These are phyloP conservation scores for Oikopleura albicans DNA, from an alignment of 23 tunicate species.

Conservation along the genomic window DNA sequence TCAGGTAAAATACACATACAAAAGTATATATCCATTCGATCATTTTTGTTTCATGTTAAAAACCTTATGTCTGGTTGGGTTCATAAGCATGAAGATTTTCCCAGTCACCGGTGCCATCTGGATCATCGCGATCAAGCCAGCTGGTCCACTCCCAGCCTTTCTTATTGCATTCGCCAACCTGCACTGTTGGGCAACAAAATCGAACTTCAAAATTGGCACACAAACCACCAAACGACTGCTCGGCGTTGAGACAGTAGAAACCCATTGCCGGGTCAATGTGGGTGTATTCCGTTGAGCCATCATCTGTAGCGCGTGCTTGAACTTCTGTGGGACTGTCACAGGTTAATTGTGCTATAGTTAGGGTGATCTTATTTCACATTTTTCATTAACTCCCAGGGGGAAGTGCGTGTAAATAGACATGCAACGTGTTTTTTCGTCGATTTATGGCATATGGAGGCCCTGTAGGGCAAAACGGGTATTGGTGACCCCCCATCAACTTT, in stretches of 20 bases:
- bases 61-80: too few species aligned
- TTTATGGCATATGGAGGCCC: too few species aligned
- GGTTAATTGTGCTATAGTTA: too few species aligned
- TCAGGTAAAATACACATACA: too few species aligned
- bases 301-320: conserved; percentile 4
- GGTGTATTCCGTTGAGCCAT: conserved; percentile 5
- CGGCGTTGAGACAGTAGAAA: conserved; percentile 14
- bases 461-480: too few species aligned
- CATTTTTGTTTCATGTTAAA: too few species aligned
- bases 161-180: neutral
- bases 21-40: too few species aligned
- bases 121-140: neutral
- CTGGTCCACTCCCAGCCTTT: conserved; percentile 7
- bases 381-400: too few species aligned
- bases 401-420: too few species aligned
- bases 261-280: neutral
- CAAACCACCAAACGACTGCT: neutral
- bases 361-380: too few species aligned
- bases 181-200: conserved; percentile 1
- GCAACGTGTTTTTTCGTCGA: too few species aligned
- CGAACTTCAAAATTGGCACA: conserved; percentile 14
- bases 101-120: conserved; percentile 9
- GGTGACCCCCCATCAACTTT: too few species aligned
- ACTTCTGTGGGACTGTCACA: neutral
- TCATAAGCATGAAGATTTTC: neutral